phyloP scores from a whole-genome alignment of 1,140 invertebrate genomes.

The Bombus breviceps region DNA sequence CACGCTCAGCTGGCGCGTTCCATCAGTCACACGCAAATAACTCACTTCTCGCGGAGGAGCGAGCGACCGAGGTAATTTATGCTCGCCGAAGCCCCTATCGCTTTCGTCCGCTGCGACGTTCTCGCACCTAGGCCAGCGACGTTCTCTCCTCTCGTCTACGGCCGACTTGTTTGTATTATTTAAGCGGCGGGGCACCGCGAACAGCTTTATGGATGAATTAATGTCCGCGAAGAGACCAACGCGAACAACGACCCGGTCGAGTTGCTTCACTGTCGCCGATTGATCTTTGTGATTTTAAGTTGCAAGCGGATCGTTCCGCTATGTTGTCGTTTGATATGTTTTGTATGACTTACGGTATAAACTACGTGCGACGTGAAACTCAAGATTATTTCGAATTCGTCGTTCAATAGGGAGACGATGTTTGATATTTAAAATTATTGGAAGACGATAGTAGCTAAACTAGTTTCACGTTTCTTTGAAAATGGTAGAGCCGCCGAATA shows the following conservation, averaged over 20 bases:
- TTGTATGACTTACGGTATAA: no score
- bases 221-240: neutral
- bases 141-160: neutral
- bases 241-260: neutral
- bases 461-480: neutral
- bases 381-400: no score
- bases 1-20: constrained; percentile 81
- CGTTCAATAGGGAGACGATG: no score
- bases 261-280: neutral
- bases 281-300: neutral
- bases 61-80: constrained; percentile 79
- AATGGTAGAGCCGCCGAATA: neutral
- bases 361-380: no score
- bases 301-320: neutral
- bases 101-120: constrained; percentile 36
- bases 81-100: constrained; percentile 67
- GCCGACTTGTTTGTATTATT: constrained; percentile 39
- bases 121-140: constrained; percentile 23
- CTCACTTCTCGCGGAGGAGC: constrained; percentile 77
- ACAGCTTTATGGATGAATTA: constrained; percentile 25
- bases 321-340: neutral
- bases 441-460: no score
- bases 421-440: no score
- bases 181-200: neutral
- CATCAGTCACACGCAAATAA: constrained; percentile 83